A percentile compares a stretch with the other conserved stretches of the same genome.
phyloP scores from a whole-genome alignment of 2,797 vertebrate genomes.

The Aplochiton taeniatus region DNA sequence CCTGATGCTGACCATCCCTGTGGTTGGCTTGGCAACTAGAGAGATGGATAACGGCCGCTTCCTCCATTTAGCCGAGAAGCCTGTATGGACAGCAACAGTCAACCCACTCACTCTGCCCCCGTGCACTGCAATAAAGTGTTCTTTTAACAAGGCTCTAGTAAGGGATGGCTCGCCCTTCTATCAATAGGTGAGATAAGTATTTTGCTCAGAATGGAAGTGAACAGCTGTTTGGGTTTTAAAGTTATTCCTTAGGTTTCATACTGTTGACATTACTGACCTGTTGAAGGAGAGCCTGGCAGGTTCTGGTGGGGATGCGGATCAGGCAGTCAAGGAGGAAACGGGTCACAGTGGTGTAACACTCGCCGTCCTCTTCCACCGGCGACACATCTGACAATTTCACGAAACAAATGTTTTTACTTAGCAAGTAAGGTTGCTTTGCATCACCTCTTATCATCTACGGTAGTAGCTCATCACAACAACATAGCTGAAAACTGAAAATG shows the following conservation, averaged over 20 bases:
- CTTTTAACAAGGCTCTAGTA: too few species aligned
- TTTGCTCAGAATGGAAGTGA: too few species aligned
- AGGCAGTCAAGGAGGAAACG: slow-evolving; percentile 75
- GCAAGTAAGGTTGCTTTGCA: too few species aligned
- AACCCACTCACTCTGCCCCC: neutral
- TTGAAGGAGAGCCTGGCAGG: slow-evolving; percentile 72
- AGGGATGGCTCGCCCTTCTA: too few species aligned
- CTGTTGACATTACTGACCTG: slow-evolving; percentile 63
- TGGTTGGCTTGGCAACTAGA: slow-evolving; percentile 31
- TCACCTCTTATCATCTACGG: too few species aligned
- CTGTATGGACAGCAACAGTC: neutral
- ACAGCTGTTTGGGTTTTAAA: too few species aligned
- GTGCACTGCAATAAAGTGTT: too few species aligned
- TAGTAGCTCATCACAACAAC: too few species aligned
- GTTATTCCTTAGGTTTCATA: too few species aligned
- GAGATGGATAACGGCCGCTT: slow-evolving; percentile 8
- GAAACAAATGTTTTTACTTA: too few species aligned
- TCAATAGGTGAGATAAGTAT: too few species aligned
- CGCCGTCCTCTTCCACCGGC: slow-evolving; percentile 59
- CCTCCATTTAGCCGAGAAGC: neutral
- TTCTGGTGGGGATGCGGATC: slow-evolving; percentile 69
- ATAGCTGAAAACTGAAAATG: too few species aligned
- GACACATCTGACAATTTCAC: slow-evolving; percentile 54
- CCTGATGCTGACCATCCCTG: slow-evolving; percentile 9
- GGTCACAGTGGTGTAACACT: slow-evolving; percentile 62